These are phyloP conservation scores for Nudaria mundana DNA, from an alignment of 2,888 invertebrate species.

Conservation along the genomic window DNA sequence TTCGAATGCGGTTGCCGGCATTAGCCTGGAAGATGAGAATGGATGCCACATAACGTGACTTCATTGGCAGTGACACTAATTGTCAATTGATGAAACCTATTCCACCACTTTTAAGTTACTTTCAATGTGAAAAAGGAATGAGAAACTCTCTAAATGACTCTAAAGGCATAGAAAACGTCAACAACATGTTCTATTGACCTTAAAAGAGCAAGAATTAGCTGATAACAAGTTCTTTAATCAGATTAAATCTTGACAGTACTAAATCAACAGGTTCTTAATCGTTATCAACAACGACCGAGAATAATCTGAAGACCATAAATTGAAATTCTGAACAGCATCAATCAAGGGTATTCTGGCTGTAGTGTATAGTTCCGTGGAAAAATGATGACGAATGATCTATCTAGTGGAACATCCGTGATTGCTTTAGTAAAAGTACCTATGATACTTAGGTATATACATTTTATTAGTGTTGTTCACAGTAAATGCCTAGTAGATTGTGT, in stretches of 20 bases:
- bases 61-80: slow-evolving; percentile 38
- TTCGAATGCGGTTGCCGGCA: slow-evolving; percentile 54
- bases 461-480: neutral
- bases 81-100: slow-evolving; percentile 17
- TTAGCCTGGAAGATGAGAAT: slow-evolving; percentile 49
- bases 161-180: slow-evolving; percentile 29
- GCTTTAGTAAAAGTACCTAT: neutral
- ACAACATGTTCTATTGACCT: slow-evolving; percentile 38
- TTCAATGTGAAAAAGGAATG: neutral
- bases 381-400: too few species aligned
- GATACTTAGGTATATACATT: neutral
- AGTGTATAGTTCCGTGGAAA: too few species aligned
- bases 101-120: neutral
- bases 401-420: too few species aligned
- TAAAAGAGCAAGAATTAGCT: slow-evolving; percentile 41
- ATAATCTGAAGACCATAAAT: slow-evolving; percentile 67
- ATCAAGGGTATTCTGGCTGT: slow-evolving; percentile 54
- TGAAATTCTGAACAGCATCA: slow-evolving; percentile 71
- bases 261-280: slow-evolving; percentile 54
- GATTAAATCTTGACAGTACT: slow-evolving; percentile 58
- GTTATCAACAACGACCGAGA: slow-evolving; percentile 62
- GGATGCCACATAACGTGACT: slow-evolving; percentile 45
- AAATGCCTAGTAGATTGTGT: neutral
- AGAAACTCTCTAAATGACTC: slow-evolving; percentile 2
- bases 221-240: slow-evolving; percentile 51